Percentiles rank a stretch among this genome's conserved stretches.
Conservation (phyloP, 1,140 invertebrate species). For the Eurosta solidaginis region DNA sequence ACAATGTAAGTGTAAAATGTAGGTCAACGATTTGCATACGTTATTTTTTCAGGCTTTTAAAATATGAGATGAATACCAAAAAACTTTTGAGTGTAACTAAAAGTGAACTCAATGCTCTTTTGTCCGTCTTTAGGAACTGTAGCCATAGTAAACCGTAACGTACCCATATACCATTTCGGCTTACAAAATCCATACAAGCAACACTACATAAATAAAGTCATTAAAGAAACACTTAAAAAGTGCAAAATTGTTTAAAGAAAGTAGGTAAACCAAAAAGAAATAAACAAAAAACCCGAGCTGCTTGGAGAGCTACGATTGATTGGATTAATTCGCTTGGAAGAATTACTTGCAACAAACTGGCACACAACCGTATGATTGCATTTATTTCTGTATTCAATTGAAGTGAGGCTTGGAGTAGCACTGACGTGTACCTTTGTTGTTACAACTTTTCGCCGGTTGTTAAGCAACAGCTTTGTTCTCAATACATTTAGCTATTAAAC, state of each 20-base stretch:
- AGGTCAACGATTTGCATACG: not conserved
- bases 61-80: not conserved
- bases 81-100: not conserved
- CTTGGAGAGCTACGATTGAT: not conserved
- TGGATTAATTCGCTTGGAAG: not conserved
- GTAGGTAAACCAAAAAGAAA: not conserved
- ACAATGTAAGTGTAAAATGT: not conserved
- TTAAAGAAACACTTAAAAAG: no score
- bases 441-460: not conserved
- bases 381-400: not conserved
- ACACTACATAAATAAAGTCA: no score
- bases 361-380: not conserved
- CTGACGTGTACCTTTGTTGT: constrained; percentile 1
- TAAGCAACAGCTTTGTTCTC: not conserved
- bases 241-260: not conserved
- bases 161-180: not conserved
- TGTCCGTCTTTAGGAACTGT: not conserved
- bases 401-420: not conserved
- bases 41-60: not conserved
- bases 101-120: not conserved
- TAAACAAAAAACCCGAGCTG: not conserved
- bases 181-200: no score
- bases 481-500: not conserved
- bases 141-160: not conserved
- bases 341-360: not conserved